A percentile compares a stretch with the other conserved stretches of the same genome.
Evolutionary conservation across 1,140 invertebrate genomes (phyloP).

Genomic region (Lamellibrachia luymesi): DNA sequence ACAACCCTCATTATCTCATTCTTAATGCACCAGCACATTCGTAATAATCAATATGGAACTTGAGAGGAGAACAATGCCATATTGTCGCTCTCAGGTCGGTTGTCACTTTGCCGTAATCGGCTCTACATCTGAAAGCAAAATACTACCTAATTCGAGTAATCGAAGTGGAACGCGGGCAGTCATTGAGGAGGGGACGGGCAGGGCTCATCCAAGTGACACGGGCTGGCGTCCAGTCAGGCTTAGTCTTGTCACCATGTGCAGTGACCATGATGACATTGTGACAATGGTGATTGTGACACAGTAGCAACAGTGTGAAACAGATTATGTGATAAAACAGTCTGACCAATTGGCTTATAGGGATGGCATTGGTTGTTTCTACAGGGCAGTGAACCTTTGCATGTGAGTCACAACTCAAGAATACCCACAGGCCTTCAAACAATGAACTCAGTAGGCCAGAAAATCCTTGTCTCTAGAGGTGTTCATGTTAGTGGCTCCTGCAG

Average conservation of each 20-base stretch:
- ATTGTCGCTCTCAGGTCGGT: neutral
- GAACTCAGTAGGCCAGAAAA: neutral
- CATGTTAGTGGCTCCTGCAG: neutral
- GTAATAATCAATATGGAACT: neutral
- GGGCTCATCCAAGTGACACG: neutral
- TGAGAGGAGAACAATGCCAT: neutral
- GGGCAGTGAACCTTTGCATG: no score
- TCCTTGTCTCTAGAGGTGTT: neutral
- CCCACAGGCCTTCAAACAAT: neutral
- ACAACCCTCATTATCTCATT: neutral
- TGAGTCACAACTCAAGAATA: neutral
- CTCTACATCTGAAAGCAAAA: neutral
- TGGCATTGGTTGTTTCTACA: neutral
- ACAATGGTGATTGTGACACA: neutral
- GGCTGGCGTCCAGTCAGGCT: neutral
- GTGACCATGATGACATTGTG: neutral
- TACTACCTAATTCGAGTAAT: neutral
- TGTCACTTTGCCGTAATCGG: neutral
- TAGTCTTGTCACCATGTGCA: neutral
- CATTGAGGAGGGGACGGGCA: neutral
- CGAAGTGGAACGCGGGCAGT: neutral
- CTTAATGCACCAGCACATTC: neutral
- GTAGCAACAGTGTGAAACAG: neutral
- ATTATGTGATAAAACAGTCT: neutral
- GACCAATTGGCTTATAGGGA: neutral